Conservation (phyloP, 1,140 invertebrate genomes). For the Tetraneura akinire region DNA sequence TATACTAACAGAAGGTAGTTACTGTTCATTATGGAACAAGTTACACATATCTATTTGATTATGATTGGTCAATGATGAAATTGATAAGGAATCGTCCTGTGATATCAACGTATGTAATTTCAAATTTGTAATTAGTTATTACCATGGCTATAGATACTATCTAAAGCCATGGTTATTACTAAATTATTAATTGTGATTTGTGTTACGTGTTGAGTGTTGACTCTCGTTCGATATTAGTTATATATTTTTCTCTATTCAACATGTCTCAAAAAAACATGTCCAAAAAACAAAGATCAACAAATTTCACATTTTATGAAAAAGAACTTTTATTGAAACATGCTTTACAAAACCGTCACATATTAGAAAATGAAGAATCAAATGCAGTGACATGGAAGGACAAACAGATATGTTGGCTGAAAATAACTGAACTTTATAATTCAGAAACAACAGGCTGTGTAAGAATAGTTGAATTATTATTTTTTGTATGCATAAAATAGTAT, state of each 20-base stretch:
- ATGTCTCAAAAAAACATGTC: neutral
- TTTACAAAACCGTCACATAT: neutral
- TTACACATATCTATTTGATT: neutral
- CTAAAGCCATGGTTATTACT: too few relatives aligned
- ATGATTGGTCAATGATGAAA: neutral
- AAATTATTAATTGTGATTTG: too few relatives aligned
- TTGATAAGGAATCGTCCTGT: too few relatives aligned
- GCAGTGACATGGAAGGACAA: neutral
- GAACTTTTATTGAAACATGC: neutral
- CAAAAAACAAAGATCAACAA: neutral
- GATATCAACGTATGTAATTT: too few relatives aligned
- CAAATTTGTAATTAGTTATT: too few relatives aligned
- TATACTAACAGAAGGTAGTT: neutral
- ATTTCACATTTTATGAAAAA: neutral
- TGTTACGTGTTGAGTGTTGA: neutral
- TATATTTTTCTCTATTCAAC: neutral
- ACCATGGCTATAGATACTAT: too few relatives aligned
- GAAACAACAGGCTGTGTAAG: neutral
- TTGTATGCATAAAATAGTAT: neutral
- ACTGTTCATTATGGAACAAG: neutral
- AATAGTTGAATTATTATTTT: too few relatives aligned
- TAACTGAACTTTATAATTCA: neutral
- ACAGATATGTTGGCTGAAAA: neutral
- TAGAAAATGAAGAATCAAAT: neutral
- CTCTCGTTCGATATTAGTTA: neutral